phyloP scores from a whole-genome alignment of 2,888 invertebrate genomes.

The Steinernema carpocapsae region DNA sequence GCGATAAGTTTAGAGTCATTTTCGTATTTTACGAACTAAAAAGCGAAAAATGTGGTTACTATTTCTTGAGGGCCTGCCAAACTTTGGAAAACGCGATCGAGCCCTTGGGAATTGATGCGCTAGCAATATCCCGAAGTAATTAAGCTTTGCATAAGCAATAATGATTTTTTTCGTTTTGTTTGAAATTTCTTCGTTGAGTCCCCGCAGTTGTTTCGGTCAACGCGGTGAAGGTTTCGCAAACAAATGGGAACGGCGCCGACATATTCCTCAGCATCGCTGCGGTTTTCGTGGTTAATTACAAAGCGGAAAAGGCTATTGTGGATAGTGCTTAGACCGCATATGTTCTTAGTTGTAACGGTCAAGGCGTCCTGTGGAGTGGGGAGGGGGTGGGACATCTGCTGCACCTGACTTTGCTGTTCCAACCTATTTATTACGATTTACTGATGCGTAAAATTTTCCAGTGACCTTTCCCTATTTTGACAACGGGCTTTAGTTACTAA shows the following conservation, averaged over 20 bases:
- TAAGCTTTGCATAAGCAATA: background rate
- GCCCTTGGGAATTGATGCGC: slow-evolving; percentile 16
- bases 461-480: slow-evolving; percentile 18
- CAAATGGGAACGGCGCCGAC: background rate
- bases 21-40: too few species aligned
- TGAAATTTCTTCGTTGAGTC: background rate
- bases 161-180: background rate
- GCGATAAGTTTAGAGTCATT: too few species aligned
- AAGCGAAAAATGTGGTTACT: too few species aligned
- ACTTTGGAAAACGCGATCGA: slow-evolving; percentile 8
- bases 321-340: too few species aligned
- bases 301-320: background rate
- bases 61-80: slow-evolving; percentile 9
- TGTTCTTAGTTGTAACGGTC: slow-evolving; percentile 8
- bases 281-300: slow-evolving; percentile 13
- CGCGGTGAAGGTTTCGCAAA: background rate
- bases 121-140: background rate
- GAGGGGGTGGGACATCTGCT: slow-evolving; percentile 5
- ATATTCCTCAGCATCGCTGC: too few species aligned
- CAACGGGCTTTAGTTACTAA: background rate
- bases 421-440: slow-evolving; percentile 21
- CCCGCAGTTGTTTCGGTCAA: background rate
- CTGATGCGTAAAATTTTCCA: slow-evolving; percentile 16
- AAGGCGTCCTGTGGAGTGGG: background rate
- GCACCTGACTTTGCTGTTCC: slow-evolving; percentile 27